phyloP scores from a whole-genome alignment of 2,113 vertebrate species.

The Henicopernis longicauda region DNA sequence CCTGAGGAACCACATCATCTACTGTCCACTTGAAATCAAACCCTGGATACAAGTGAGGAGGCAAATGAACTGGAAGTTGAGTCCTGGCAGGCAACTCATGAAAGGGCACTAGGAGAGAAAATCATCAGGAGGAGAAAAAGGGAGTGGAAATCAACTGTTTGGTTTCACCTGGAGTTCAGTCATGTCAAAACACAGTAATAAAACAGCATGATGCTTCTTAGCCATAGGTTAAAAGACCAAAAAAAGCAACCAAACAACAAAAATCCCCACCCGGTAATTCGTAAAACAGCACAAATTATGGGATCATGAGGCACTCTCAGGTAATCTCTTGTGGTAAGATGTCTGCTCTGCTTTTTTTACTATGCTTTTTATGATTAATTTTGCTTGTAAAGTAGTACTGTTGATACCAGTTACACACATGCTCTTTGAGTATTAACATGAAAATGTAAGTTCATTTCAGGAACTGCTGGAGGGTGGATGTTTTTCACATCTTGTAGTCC shows the following conservation, averaged over 20 bases:
- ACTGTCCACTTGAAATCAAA: not conserved
- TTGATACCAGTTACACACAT: not conserved
- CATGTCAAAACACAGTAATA: not conserved
- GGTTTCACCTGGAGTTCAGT: not conserved
- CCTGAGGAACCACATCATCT: not conserved
- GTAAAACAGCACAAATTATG: not conserved
- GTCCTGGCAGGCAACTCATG: not conserved
- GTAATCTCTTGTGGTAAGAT: not conserved
- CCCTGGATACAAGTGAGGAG: not conserved
- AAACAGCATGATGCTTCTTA: not conserved
- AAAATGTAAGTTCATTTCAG: conserved; percentile 5
- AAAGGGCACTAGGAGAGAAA: not conserved
- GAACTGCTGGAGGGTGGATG: not conserved
- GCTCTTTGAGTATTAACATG: not conserved
- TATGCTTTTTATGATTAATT: not conserved
- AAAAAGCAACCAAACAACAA: not conserved
- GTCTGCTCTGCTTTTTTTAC: not conserved
- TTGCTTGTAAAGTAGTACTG: not conserved
- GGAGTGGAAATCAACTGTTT: not conserved
- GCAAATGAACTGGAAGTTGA: not conserved
- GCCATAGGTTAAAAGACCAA: not conserved
- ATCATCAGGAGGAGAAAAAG: not conserved
- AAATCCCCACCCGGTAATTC: not conserved
- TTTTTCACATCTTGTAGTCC: not conserved
- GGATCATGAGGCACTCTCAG: not conserved